Conservation (phyloP, 2,797 vertebrate species). For the Fundulus diaphanus region DNA sequence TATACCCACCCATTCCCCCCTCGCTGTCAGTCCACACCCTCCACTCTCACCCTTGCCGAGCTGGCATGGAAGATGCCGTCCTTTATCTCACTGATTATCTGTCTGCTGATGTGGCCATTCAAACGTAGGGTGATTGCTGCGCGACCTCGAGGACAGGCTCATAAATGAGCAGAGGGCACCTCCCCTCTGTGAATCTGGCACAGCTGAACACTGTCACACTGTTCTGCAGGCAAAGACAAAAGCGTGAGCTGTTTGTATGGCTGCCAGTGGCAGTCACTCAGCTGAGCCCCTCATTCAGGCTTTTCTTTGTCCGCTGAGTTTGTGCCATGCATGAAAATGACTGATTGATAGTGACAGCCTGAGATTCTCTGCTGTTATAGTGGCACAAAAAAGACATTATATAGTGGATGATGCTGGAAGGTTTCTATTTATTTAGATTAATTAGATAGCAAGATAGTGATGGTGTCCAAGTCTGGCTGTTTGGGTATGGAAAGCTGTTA, state of each 20-base stretch:
- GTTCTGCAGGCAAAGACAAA: constrained; percentile 51
- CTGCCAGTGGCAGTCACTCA: constrained; percentile 53
- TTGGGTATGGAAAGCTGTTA: neutral
- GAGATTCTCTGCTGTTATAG: constrained; percentile 14
- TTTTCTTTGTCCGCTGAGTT: constrained; percentile 48
- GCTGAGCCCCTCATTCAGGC: constrained; percentile 49
- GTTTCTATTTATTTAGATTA: neutral
- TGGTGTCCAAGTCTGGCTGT: neutral
- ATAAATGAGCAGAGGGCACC: constrained; percentile 60
- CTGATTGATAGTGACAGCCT: constrained; percentile 40
- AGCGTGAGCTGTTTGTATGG: constrained; percentile 48
- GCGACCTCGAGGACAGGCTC: constrained; percentile 57
- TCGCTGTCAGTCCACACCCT: neutral
- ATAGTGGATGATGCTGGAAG: constrained; percentile 1
- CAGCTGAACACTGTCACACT: constrained; percentile 64
- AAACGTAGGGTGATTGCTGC: constrained; percentile 71
- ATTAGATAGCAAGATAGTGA: neutral
- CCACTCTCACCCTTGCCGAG: constrained; percentile 12
- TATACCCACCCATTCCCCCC: constrained; percentile 42
- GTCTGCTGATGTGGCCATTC: constrained; percentile 84
- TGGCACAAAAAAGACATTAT: constrained; percentile 14
- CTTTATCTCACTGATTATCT: constrained; percentile 85
- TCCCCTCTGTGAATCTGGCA: constrained; percentile 42
- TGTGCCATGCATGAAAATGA: constrained; percentile 69
- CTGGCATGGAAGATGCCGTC: constrained; percentile 71